phyloP scores from a whole-genome alignment of 2,113 vertebrate species.

The Apteryx mantelli region DNA sequence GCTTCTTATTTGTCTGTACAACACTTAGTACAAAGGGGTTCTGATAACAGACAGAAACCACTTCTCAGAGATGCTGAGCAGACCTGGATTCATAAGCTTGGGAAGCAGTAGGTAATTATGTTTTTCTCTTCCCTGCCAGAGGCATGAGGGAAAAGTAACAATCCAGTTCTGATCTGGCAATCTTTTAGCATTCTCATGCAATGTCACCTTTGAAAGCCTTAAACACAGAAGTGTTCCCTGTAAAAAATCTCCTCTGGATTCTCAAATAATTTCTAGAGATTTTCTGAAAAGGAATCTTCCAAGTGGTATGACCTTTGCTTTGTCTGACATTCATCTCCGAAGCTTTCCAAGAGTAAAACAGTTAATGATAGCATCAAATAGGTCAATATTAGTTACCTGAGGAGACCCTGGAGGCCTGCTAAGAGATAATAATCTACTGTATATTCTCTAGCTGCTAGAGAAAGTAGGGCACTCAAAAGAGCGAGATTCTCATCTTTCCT shows the following conservation, averaged over 20 bases:
- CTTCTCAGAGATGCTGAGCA: neutral
- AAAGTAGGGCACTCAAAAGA: neutral
- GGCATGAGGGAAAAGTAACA: neutral
- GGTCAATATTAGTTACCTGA: neutral
- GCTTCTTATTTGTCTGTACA: neutral
- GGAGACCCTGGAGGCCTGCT: neutral
- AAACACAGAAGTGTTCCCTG: neutral
- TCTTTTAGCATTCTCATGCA: neutral
- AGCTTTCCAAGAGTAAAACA: neutral
- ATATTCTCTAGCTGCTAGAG: neutral
- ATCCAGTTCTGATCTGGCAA: neutral
- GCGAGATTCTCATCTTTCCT: neutral
- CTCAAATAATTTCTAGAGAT: neutral
- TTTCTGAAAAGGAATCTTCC: neutral
- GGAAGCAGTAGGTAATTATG: neutral
- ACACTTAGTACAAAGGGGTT: too few species aligned
- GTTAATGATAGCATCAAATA: neutral
- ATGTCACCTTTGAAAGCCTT: neutral
- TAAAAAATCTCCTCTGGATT: neutral
- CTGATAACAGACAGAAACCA: neutral
- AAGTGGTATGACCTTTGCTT: neutral
- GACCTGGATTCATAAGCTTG: neutral
- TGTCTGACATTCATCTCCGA: neutral
- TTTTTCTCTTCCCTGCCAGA: neutral
- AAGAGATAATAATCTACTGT: neutral